Evolutionary conservation across 2,113 vertebrate species (phyloP).

Genomic region (Condylura cristata): DNA sequence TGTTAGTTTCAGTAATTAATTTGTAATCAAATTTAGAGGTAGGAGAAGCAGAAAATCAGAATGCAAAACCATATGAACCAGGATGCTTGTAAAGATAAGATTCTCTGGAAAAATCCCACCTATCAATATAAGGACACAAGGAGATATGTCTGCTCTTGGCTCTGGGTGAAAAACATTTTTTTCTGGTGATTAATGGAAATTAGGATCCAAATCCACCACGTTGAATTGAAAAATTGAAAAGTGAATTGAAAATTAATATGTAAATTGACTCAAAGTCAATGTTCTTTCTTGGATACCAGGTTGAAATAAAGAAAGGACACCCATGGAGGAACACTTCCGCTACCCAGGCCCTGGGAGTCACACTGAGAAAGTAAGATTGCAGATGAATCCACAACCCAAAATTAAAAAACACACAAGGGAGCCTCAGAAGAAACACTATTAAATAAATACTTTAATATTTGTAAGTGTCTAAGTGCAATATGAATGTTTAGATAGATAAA

Average conservation of each 20-base stretch:
- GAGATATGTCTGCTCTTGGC: background rate
- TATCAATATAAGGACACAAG: background rate
- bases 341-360: background rate
- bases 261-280: background rate
- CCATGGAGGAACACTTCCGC: background rate
- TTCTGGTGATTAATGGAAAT: background rate
- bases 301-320: background rate
- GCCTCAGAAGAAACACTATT: background rate
- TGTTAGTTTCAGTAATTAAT: background rate
- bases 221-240: background rate
- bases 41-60: background rate
- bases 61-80: background rate
- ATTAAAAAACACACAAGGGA: background rate
- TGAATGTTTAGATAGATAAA: background rate
- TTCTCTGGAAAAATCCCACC: background rate
- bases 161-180: background rate
- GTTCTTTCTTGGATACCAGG: background rate
- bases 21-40: background rate
- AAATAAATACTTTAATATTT: conserved; percentile 33
- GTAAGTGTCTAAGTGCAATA: background rate
- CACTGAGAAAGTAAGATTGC: background rate
- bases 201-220: background rate
- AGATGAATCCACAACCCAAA: background rate
- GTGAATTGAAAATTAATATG: background rate
- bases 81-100: background rate